Evolutionary conservation across 2,797 vertebrate genomes (phyloP).

Genomic region (Ispidina picta): DNA sequence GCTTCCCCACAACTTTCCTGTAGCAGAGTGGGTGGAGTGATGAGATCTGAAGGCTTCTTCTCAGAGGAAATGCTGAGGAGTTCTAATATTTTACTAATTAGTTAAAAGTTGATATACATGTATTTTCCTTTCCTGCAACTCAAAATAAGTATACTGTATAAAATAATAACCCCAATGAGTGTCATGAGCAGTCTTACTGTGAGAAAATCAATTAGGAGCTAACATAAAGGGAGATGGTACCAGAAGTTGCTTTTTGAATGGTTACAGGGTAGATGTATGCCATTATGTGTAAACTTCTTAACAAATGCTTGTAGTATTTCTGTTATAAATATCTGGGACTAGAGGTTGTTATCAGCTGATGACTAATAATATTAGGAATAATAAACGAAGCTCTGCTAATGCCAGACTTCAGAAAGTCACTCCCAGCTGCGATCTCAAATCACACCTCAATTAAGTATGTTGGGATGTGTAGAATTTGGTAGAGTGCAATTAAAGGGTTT

Average conservation of each 20-base stretch:
- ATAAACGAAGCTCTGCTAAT: not conserved
- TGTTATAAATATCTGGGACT: not conserved
- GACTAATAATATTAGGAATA: not conserved
- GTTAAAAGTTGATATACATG: not conserved
- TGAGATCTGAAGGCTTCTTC: not conserved
- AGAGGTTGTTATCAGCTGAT: not conserved
- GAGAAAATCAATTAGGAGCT: not conserved
- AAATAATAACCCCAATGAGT: not conserved
- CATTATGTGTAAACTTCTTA: not conserved
- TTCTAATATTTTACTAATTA: not conserved
- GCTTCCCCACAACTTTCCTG: not conserved
- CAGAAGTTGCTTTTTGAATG: not conserved
- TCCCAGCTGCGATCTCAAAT: not conserved
- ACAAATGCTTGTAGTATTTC: not conserved
- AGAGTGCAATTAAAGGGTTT: not conserved
- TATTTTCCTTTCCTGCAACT: not conserved
- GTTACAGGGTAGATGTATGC: not conserved
- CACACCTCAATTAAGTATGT: not conserved
- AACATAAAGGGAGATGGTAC: not conserved
- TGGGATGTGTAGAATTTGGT: not conserved
- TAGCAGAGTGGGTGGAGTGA: not conserved
- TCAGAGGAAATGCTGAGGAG: not conserved
- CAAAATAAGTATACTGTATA: not conserved
- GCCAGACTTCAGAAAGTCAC: not conserved
- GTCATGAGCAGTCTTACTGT: not conserved